phyloP scores from a whole-genome alignment of 2,888 invertebrate species.

The Hipparchia semele region DNA sequence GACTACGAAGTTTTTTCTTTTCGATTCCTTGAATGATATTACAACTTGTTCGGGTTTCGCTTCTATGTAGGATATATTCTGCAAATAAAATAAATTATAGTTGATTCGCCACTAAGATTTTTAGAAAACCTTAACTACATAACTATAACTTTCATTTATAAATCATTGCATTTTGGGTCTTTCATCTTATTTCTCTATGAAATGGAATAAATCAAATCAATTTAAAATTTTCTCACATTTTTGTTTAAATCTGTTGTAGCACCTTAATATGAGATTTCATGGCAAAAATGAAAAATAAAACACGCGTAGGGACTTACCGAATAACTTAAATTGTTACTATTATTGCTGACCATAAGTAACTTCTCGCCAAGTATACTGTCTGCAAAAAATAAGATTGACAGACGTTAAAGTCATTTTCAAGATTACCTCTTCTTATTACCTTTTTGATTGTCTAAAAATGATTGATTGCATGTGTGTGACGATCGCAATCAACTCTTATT shows the following conservation, averaged over 20 bases:
- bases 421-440: no score
- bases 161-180: no score
- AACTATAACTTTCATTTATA: no score
- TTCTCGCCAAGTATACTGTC: slow-evolving; percentile 71
- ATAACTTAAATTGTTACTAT: slow-evolving; percentile 61
- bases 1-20: slow-evolving; percentile 48
- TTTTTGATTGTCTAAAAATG: no score
- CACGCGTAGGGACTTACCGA: slow-evolving; percentile 53
- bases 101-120: not conserved
- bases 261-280: no score
- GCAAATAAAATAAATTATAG: slow-evolving; percentile 45
- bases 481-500: no score
- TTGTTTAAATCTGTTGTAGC: no score
- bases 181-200: not conserved
- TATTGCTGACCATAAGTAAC: slow-evolving; percentile 62
- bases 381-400: slow-evolving; percentile 43
- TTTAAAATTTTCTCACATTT: no score
- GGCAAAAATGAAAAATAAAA: no score
- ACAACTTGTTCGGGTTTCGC: slow-evolving; percentile 55
- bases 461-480: no score
- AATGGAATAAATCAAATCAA: not conserved
- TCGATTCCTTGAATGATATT: slow-evolving; percentile 49
- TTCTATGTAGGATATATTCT: slow-evolving; percentile 61
- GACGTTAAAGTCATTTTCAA: not conserved
- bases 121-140: no score